Evolutionary conservation across 2,113 vertebrate species (phyloP).

Genomic region (Channa argus): DNA sequence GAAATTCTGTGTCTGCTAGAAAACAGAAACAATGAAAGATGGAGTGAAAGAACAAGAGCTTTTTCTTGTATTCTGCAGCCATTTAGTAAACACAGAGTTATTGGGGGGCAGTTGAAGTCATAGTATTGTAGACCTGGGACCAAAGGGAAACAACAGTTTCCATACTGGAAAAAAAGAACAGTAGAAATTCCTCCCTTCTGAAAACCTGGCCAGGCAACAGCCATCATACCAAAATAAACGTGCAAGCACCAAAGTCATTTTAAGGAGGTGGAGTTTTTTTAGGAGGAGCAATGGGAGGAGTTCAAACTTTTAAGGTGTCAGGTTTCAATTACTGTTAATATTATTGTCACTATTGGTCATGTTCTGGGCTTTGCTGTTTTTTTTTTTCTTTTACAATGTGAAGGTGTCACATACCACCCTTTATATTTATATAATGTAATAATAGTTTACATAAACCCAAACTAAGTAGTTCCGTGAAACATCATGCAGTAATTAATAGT

Average conservation of each 20-base stretch:
- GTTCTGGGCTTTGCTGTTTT: not conserved
- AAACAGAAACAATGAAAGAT: not conserved
- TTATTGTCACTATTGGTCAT: constrained; percentile 21
- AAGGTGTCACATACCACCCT: not conserved
- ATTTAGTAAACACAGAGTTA: not conserved
- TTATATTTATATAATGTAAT: too few relatives aligned
- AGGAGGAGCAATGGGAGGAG: constrained; percentile 43
- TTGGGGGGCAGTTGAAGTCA: constrained; percentile 12
- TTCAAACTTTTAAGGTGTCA: constrained; percentile 25
- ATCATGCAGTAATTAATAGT: not conserved
- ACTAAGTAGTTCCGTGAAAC: not conserved
- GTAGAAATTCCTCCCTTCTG: constrained; percentile 41
- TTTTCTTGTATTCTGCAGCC: not conserved
- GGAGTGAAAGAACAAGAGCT: not conserved
- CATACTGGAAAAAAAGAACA: constrained; percentile 58
- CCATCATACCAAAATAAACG: constrained; percentile 61
- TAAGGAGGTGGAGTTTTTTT: constrained; percentile 52
- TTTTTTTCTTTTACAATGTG: not conserved
- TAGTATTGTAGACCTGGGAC: constrained; percentile 44
- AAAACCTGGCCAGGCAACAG: constrained; percentile 49
- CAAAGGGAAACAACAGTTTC: constrained; percentile 69
- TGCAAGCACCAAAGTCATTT: constrained; percentile 43
- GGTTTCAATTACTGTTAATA: constrained; percentile 55
- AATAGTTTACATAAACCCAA: not conserved
- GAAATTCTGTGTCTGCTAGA: not conserved